Evolutionary conservation across 2,888 invertebrate genomes (phyloP).

Genomic region (Chymomyza caudatula): DNA sequence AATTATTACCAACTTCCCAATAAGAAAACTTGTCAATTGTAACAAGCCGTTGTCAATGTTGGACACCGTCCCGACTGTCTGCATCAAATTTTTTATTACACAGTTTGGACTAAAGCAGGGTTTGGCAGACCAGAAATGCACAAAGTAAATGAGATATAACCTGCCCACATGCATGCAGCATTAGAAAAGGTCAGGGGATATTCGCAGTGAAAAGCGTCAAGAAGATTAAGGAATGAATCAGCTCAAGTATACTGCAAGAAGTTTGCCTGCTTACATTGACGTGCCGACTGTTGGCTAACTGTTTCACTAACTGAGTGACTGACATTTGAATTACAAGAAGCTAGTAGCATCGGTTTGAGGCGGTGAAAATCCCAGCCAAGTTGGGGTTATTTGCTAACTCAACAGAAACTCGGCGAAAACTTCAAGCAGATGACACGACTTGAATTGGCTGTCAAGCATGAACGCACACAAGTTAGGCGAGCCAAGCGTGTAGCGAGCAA

Average conservation of each 20-base stretch:
- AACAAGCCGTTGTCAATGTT: no score
- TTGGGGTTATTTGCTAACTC: constrained; percentile 20
- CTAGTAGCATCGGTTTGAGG: not conserved
- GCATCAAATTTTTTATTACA: no score
- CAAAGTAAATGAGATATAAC: constrained; percentile 54
- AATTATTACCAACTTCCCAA: no score
- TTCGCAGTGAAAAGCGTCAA: not conserved
- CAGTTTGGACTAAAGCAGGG: no score
- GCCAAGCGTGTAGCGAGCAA: constrained; percentile 42
- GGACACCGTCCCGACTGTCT: no score
- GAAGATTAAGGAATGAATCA: not conserved
- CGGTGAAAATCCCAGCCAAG: not conserved
- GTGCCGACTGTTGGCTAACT: constrained; percentile 38
- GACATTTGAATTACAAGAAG: constrained; percentile 66
- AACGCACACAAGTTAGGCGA: constrained; percentile 61
- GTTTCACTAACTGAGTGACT: constrained; percentile 43
- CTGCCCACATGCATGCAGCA: constrained; percentile 29
- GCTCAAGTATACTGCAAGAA: constrained; percentile 20
- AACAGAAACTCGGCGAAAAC: constrained; percentile 61
- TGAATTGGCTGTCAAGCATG: constrained; percentile 71
- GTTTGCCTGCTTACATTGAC: constrained; percentile 47
- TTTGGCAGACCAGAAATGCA: no score
- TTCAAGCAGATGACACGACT: constrained; percentile 67
- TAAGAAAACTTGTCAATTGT: no score
- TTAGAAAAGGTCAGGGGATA: not conserved